Percentiles rank a stretch among this genome's conserved stretches.
Conservation (phyloP, 2,113 vertebrate species). For the Dipodomys spectabilis region DNA sequence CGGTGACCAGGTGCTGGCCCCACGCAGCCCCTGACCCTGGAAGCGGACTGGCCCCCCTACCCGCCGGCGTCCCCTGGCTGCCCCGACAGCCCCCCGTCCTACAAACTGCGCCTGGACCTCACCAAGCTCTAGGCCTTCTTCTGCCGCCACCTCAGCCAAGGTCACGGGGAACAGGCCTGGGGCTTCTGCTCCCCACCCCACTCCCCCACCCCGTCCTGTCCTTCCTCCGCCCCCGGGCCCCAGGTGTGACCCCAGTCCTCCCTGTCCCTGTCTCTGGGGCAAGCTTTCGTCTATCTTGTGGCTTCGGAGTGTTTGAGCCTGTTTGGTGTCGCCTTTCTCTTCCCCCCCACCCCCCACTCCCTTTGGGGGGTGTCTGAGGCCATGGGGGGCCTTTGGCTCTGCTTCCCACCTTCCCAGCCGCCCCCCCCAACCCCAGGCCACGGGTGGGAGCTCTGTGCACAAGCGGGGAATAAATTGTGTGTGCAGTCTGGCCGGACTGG, state of each 20-base stretch:
- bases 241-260: background rate
- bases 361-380: background rate
- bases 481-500: background rate
- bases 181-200: background rate
- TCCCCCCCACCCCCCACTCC: background rate
- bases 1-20: too few species aligned
- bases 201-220: background rate
- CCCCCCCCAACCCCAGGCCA: background rate
- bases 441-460: background rate
- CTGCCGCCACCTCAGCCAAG: background rate
- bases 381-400: background rate
- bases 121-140: slow-evolving; percentile 69
- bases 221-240: background rate
- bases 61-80: slow-evolving; percentile 84
- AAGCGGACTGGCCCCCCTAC: slow-evolving; percentile 89
- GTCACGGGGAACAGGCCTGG: background rate
- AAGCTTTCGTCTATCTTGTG: background rate
- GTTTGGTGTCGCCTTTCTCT: background rate
- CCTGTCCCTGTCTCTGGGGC: background rate
- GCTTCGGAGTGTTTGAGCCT: slow-evolving; percentile 51
- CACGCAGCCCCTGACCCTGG: slow-evolving; percentile 92
- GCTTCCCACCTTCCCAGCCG: background rate
- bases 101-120: slow-evolving; percentile 76
- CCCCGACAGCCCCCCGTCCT: slow-evolving; percentile 68
- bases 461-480: slow-evolving; percentile 59